Evolutionary conservation across 1,140 invertebrate genomes (phyloP).

Genomic region (Cotesia chilonis): DNA sequence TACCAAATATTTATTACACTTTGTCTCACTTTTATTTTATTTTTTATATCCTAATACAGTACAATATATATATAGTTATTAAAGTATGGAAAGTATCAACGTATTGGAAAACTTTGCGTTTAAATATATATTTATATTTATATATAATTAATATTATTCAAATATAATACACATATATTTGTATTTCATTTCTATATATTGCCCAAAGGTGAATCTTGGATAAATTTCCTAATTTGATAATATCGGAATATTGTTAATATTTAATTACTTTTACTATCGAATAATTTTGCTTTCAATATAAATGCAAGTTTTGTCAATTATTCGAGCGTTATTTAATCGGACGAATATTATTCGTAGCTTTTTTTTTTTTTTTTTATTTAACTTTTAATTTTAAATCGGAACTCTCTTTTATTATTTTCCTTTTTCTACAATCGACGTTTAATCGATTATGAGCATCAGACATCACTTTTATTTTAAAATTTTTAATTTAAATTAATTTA

Average conservation of each 20-base stretch:
- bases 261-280: no score
- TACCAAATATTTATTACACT: no score
- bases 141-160: conserved; percentile 52
- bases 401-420: conserved; percentile 33
- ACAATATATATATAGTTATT: conserved; percentile 46
- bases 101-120: conserved; percentile 51
- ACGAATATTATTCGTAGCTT: no score
- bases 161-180: conserved; percentile 44
- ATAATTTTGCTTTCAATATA: no score
- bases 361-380: no score
- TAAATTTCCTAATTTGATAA: no score
- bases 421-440: not conserved
- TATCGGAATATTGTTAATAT: no score
- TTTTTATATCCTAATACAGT: no score
- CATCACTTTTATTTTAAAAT: conserved; percentile 16
- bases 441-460: not conserved
- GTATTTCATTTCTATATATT: conserved; percentile 22
- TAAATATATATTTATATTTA: conserved; percentile 41
- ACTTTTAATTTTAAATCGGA: no score
- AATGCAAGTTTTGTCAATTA: no score
- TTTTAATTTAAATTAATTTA: conserved; percentile 52
- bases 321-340: no score
- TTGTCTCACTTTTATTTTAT: no score
- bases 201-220: not conserved
- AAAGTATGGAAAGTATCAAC: conserved; percentile 60